Evolutionary conservation across 2,797 vertebrate genomes (phyloP), one percentile per base, ranked within the genome.

Genomic region (Tamandua tetradactyla): DNA sequence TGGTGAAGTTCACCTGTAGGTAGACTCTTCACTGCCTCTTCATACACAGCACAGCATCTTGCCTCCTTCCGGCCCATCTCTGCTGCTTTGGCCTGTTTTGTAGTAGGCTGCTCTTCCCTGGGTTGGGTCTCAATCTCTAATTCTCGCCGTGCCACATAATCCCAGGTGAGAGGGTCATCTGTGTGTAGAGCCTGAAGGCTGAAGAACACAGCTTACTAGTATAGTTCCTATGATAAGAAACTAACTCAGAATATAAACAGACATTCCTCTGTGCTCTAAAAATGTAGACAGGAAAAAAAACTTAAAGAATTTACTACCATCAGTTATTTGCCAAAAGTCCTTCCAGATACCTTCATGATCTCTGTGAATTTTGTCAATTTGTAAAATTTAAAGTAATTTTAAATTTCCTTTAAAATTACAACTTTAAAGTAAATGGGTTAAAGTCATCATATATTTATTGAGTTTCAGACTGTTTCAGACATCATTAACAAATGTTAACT

Each of bases 111-210:
- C n/a, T 98, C 98, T 91, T 98, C 98, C 87, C 97, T 68, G 11
- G 98, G 96, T 59, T 78, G 89, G 0, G 97, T 76, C 3, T 96
- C 93, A 1, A 98, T 97, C 79, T 98, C 98, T 97, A 99, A 98
- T 98, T 99, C 99, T 93, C 98, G 98, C 79, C 98, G 99, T 2
- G 99, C 99, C 98, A 99, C 98, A 95, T 99, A 99, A 97, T 99
- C 99, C 99, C 99, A 99, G 0, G 98, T 99, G 89, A 98, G 76
- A 59, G 98, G 98, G 95, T 99, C 99, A 10, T 98, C 98, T 0
- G 98, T 97, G 93, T 99, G 98, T 23, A 98, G 98, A 25, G 80
- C 88, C 98, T 99, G 99, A 95, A 99, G 98, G 87, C 99, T 99
- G 79, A 93, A 87, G 94, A 40, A 92, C 0, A 75, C 0, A 10